Base-by-base conservation (phyloP, 2,888 invertebrate genomes). In the Nebria brevicollis region DNA sequence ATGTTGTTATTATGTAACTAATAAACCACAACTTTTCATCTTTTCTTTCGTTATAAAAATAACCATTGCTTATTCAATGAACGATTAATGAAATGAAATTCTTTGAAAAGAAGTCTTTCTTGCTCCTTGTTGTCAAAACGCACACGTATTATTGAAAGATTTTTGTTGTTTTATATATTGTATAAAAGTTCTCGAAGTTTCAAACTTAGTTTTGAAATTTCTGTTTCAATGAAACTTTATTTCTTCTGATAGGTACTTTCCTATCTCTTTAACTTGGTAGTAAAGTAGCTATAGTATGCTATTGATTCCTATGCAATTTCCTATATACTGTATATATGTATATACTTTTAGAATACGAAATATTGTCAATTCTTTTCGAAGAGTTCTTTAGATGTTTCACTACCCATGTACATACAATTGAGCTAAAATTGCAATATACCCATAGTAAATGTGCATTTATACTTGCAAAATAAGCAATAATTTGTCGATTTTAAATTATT, bases 291-390 rank as follows among this genome's bases (percentile, higher is more conserved):
- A 75, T 72, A 75, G 66, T 68, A 79, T 26, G 66, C 79, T 74
- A 79, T 79, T 79, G 79, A 79, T 79, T 79, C 75, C 74, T 79
- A 68, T 79, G 79, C 73, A 79, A 79, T 79, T 73, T 79, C 66
- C 74, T 66, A 64, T 41, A 25, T 74, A 43, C 73, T 34, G 5
- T 34, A 34, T 34, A 34, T 66, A 64, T 41, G 20, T 74, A 68
- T 74, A 75, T 79, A 79, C 79, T 79, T 74, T 75, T 74, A 66
- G 79, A 79, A 79, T 79, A 79, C 79, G 79, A 79, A 79, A 79
- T 54, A 78, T 78, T 78, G 74, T 78, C 78, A 73, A 73, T 72
- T 66, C 65, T 78, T 73, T 65, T 73, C 13, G 42, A 73, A 78
- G 78, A 72, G 73, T 78, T 78, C 72, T 65, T 34, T 66, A 78